phyloP scores from a whole-genome alignment of 1,140 invertebrate genomes.

The Aphaenogaster ashmeadi region DNA sequence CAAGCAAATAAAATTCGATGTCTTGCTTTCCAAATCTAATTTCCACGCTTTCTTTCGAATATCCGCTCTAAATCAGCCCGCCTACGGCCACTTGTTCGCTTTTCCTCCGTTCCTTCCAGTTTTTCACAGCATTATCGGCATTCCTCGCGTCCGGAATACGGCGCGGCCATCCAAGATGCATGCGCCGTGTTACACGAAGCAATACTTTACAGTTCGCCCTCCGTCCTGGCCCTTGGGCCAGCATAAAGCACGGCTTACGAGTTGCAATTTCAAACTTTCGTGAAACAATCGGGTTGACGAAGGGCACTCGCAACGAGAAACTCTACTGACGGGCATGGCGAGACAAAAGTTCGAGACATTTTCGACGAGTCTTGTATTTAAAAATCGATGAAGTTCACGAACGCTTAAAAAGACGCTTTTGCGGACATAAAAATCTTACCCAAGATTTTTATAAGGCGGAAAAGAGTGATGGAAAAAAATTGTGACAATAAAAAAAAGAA shows the following conservation, averaged over 20 bases:
- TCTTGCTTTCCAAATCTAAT: conserved; percentile 3
- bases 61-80: neutral
- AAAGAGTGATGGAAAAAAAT: conserved; percentile 1
- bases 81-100: conserved; percentile 1
- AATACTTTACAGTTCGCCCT: conserved; percentile 81
- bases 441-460: neutral
- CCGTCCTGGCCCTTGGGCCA: conserved; percentile 62
- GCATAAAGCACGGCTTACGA: conserved; percentile 81
- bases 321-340: neutral
- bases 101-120: conserved; percentile 18
- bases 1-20: neutral
- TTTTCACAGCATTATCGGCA: conserved; percentile 31
- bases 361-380: conserved; percentile 1
- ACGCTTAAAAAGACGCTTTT: conserved; percentile 17
- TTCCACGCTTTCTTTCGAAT: conserved; percentile 23
- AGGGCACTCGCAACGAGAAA: conserved; percentile 21
- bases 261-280: conserved; percentile 82
- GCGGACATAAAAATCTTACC: conserved; percentile 18
- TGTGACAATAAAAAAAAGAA: neutral
- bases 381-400: conserved; percentile 39
- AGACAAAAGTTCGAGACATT: conserved; percentile 49
- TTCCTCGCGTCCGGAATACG: conserved; percentile 38
- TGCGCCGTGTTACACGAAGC: conserved; percentile 80
- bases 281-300: conserved; percentile 67
- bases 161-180: conserved; percentile 73